A percentile compares a stretch with the other conserved stretches of the same genome.
Conservation (phyloP, 2,888 invertebrate genomes). For the Orthonevra nobilis region DNA sequence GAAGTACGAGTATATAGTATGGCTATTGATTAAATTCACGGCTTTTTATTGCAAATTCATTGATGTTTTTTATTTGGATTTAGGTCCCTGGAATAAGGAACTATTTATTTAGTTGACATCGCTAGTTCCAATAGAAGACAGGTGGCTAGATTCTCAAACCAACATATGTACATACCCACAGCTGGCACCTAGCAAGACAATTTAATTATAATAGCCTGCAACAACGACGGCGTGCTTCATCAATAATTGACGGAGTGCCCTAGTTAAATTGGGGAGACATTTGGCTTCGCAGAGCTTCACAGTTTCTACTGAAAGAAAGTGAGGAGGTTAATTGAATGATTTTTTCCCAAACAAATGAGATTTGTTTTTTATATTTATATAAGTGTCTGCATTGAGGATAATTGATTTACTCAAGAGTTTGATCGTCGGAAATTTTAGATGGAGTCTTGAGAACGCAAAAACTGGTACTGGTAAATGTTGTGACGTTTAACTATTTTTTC, state of each 20-base stretch:
- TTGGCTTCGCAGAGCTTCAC: too few species aligned
- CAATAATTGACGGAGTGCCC: slow-evolving; percentile 59
- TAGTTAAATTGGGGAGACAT: slow-evolving; percentile 33
- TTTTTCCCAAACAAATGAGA: too few species aligned
- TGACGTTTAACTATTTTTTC: too few species aligned
- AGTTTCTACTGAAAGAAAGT: too few species aligned
- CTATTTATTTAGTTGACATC: slow-evolving; percentile 24
- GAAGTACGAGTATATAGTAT: too few species aligned
- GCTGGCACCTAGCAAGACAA: neutral
- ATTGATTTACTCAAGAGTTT: too few species aligned
- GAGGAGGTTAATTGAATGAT: slow-evolving; percentile 48
- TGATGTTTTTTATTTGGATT: slow-evolving; percentile 32
- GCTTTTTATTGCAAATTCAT: slow-evolving; percentile 9
- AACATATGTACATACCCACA: neutral
- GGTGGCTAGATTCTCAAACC: slow-evolving; percentile 44
- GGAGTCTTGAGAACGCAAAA: too few species aligned
- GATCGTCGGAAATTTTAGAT: too few species aligned
- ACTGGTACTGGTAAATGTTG: too few species aligned
- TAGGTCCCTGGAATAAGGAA: slow-evolving; percentile 48
- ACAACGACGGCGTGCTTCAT: slow-evolving; percentile 21
- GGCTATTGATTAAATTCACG: slow-evolving; percentile 45
- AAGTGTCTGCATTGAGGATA: too few species aligned
- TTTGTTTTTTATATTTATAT: too few species aligned
- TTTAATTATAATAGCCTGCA: slow-evolving; percentile 44
- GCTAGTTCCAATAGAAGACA: slow-evolving; percentile 22